phyloP scores from a whole-genome alignment of 2,113 vertebrate species.

The Excalfactoria chinensis region DNA sequence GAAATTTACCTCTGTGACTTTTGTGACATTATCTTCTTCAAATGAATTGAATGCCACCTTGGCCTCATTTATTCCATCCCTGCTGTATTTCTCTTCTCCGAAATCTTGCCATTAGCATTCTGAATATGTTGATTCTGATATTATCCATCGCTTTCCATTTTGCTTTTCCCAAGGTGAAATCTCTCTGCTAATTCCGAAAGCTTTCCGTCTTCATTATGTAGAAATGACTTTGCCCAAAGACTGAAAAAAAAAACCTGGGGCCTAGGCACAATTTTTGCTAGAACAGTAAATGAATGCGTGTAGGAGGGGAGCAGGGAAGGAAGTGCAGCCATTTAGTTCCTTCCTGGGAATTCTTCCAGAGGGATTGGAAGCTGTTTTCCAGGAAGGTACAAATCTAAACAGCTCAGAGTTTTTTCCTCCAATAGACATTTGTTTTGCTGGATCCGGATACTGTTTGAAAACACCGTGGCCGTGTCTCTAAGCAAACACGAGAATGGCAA shows the following conservation, averaged over 20 bases:
- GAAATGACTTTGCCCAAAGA: not conserved
- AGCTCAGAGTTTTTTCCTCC: constrained; percentile 39
- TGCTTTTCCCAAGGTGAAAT: constrained; percentile 39
- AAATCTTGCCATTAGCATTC: not conserved
- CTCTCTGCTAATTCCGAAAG: not conserved
- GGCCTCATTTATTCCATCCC: not conserved
- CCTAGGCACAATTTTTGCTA: not conserved
- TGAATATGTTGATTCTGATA: not conserved
- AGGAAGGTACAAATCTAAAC: constrained; percentile 10
- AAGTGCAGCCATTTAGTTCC: not conserved
- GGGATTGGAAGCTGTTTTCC: not conserved
- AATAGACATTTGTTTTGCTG: constrained; percentile 24
- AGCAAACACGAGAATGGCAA: constrained; percentile 29
- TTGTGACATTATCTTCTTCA: not conserved
- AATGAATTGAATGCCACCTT: not conserved
- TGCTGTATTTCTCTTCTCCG: not conserved
- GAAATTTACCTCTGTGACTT: not conserved
- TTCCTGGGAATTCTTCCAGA: not conserved
- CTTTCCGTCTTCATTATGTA: not conserved
- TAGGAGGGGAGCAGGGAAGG: not conserved
- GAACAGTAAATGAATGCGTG: not conserved
- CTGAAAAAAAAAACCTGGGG: not conserved
- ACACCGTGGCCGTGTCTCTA: not conserved
- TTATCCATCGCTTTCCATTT: not conserved
- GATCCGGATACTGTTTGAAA: constrained; percentile 15